phyloP scores from a whole-genome alignment of 2,888 invertebrate species.

The Gasteruption jaculator region DNA sequence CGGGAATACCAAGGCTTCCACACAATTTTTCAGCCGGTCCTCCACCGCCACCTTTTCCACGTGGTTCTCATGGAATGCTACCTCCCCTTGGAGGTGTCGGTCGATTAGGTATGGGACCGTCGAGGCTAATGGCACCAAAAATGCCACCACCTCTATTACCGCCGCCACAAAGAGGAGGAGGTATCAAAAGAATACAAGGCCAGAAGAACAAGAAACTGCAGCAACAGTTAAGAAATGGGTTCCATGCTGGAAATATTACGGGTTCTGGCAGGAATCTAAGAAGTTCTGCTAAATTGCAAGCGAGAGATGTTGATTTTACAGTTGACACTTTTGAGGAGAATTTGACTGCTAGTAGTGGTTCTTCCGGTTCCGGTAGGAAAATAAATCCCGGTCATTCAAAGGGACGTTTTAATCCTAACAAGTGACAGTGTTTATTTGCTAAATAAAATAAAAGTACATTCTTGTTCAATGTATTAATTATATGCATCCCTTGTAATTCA shows the following conservation, averaged over 20 bases:
- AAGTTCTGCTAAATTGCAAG: not conserved
- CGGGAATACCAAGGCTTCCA: conserved; percentile 18
- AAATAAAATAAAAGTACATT: too few relatives aligned
- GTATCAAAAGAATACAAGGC: too few relatives aligned
- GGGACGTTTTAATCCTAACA: too few relatives aligned
- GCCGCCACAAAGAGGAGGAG: conserved; percentile 5
- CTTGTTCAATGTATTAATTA: too few relatives aligned
- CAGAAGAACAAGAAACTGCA: conserved; percentile 7
- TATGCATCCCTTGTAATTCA: too few relatives aligned
- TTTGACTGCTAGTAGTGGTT: conserved; percentile 27
- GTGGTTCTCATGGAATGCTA: conserved; percentile 23
- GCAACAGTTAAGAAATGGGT: conserved; percentile 16
- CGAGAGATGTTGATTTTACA: conserved; percentile 39
- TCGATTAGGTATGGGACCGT: conserved; percentile 21
- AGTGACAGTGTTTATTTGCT: conserved; percentile 18
- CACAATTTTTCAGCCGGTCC: conserved; percentile 21
- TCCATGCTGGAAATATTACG: too few relatives aligned
- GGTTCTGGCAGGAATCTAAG: conserved; percentile 7
- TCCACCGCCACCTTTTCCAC: conserved; percentile 20
- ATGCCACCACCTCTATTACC: conserved; percentile 25
- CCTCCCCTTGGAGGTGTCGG: conserved; percentile 21
- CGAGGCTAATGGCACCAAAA: conserved; percentile 26
- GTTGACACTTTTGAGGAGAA: conserved; percentile 42
- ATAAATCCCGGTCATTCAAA: too few relatives aligned
- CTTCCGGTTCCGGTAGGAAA: too few relatives aligned